These are phyloP conservation scores for Porites lutea DNA, from an alignment of 64 coral and sea anemone species.

Conservation along the genomic window DNA sequence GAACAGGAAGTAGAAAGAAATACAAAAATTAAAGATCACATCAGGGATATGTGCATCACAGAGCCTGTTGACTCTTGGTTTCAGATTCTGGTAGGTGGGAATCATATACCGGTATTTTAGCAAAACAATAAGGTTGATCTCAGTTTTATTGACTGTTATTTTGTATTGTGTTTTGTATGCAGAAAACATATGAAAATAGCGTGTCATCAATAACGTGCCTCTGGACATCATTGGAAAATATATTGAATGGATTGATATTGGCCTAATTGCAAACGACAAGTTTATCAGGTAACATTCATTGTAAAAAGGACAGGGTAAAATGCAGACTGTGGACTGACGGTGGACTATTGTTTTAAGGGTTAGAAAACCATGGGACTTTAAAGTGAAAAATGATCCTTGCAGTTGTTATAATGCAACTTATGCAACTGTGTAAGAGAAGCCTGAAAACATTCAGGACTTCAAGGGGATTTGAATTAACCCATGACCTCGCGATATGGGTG, in stretches of 20 bases:
- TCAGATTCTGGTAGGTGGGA: constrained; percentile 76
- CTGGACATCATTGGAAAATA: constrained; percentile 92
- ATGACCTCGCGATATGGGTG: too few relatives aligned
- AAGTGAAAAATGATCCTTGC: too few relatives aligned
- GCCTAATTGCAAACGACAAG: constrained; percentile 92
- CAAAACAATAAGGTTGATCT: too few relatives aligned
- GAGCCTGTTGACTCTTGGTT: constrained; percentile 91
- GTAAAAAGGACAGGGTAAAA: too few relatives aligned
- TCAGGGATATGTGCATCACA: too few relatives aligned
- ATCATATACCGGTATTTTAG: neutral
- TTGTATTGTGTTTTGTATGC: neutral
- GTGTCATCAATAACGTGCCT: constrained; percentile 71
- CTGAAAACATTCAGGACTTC: too few relatives aligned
- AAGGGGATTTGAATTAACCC: too few relatives aligned
- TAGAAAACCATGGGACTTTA: too few relatives aligned
- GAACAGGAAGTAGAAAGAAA: constrained; percentile 82
- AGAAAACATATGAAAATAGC: constrained; percentile 78
- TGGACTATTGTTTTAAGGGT: too few relatives aligned
- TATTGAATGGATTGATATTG: constrained; percentile 95
- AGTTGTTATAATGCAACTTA: too few relatives aligned
- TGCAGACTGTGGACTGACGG: too few relatives aligned
- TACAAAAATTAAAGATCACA: constrained; percentile 89
- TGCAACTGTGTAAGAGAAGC: too few relatives aligned
- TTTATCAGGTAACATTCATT: constrained; percentile 85
- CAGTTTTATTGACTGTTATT: neutral